Evolutionary conservation across 1,140 invertebrate genomes (phyloP), one percentile per base, ranked within the genome.

Genomic region (Thalassaphorura encarpata): DNA sequence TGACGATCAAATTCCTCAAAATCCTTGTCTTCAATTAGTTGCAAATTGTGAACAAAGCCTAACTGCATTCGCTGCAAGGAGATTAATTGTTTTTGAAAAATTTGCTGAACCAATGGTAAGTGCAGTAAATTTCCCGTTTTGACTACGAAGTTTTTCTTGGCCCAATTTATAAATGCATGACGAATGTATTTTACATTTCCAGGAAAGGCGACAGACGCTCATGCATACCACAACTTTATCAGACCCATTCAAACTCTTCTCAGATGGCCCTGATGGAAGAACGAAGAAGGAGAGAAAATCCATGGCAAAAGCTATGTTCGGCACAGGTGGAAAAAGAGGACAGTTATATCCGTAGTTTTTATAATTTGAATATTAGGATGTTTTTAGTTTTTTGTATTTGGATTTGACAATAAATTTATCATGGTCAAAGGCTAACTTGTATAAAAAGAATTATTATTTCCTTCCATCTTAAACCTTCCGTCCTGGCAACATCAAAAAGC

Each of bases 61-160:
- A 24, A 84, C 81, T 11, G 81, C 79, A 66, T 76, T 83, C 58
- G 84, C 89, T 0, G 83, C 87, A 18, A 74, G 93, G 41, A 72
- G 89, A 53, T 75, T 97, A 24, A 78, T 96, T 18, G 92, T 89
- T 1, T 90, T 87, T 72, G 80, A 85, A 71, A 96, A 94, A 76
- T 72, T 80, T n/a, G 70, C 69, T 16, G 79, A 85, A 58, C 70
- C 77, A 3, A 41, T 49, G n/a, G 58, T 60, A 55, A 45, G n/a
- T 42, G 16, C 3, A 21, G 15, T 13, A 8, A 48, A 48, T 18
- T 28, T 8, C 8, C 26, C 24, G 15, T 29, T n/a, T n/a, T n/a
- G 26, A 24, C 16, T 48, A 27, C 15, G 8, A 13, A 48, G 11
- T 13, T 48, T 18, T 15, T 48, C 8, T 11, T 24, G 19, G 8